Conservation (phyloP, 2,888 invertebrate genomes). For the Drosophila greeni region DNA sequence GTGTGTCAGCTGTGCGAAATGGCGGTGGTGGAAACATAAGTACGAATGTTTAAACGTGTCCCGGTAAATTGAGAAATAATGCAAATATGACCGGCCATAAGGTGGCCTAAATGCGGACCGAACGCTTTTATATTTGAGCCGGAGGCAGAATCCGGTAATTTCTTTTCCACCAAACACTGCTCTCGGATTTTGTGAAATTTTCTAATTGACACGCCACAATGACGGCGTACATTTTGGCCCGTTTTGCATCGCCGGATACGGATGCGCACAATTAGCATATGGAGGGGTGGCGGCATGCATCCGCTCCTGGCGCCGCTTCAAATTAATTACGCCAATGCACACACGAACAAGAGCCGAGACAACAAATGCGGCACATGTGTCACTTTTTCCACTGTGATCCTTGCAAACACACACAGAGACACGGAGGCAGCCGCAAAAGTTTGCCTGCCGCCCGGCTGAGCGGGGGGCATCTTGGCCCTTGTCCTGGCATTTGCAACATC, state of each 20-base stretch:
- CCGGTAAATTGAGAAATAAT: constrained; percentile 71
- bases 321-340: constrained; percentile 72
- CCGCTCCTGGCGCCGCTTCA: constrained; percentile 67
- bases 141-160: neutral
- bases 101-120: constrained; percentile 24
- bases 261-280: constrained; percentile 67
- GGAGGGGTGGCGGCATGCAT: constrained; percentile 32
- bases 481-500: constrained; percentile 67
- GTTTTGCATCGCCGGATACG: constrained; percentile 43
- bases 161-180: neutral
- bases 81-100: constrained; percentile 67
- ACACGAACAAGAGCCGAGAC: constrained; percentile 45
- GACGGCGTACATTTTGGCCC: constrained; percentile 22
- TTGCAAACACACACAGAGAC: neutral
- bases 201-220: constrained; percentile 50
- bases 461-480: constrained; percentile 45
- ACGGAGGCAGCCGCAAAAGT: constrained; percentile 51
- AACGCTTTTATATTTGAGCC: neutral
- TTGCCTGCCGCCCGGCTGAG: constrained; percentile 44
- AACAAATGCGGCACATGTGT: constrained; percentile 50
- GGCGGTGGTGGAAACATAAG: constrained; percentile 58
- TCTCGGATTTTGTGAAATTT: constrained; percentile 34
- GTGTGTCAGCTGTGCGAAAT: constrained; percentile 41
- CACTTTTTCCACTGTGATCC: constrained; percentile 53
- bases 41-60: constrained; percentile 37